Conservation (phyloP, 2,797 vertebrate species). For the Myotis myotis region DNA sequence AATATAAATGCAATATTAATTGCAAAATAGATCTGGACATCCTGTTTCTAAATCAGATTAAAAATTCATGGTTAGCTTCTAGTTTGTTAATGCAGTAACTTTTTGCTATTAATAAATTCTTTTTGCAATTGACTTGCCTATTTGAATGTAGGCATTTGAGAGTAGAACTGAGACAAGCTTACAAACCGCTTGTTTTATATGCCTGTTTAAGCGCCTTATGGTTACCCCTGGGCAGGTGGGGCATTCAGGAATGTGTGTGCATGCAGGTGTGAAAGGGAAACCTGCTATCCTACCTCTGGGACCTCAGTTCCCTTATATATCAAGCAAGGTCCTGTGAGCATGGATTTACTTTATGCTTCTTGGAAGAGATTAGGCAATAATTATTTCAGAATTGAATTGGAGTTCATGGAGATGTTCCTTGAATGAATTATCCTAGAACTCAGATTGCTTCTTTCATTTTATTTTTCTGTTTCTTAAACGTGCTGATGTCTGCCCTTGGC, state of each 20-base stretch:
- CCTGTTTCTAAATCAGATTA: slow-evolving; percentile 36
- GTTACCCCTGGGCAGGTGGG: rapidly evolving
- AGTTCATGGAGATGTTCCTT: neutral
- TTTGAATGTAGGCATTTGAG: neutral
- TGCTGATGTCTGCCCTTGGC: too few relatives aligned
- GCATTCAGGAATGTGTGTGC: rapidly evolving
- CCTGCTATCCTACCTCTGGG: rapidly evolving
- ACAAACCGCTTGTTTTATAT: rapidly evolving
- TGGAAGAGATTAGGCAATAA: neutral
- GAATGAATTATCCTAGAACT: neutral
- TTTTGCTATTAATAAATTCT: neutral
- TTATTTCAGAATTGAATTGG: neutral
- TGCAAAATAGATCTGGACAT: slow-evolving; percentile 21
- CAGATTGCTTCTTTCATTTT: neutral
- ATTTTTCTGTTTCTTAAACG: neutral
- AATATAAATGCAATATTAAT: slow-evolving; percentile 18
- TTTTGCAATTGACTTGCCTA: neutral
- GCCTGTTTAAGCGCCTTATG: rapidly evolving
- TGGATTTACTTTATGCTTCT: neutral
- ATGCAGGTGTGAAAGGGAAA: rapidly evolving
- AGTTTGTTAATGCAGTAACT: neutral
- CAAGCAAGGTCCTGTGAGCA: rapidly evolving
- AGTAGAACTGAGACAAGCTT: rapidly evolving
- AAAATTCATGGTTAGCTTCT: slow-evolving; percentile 44
- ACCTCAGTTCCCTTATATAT: rapidly evolving